phyloP scores from a whole-genome alignment of 2,888 invertebrate species.

The Caenorhabditis drosophilae region DNA sequence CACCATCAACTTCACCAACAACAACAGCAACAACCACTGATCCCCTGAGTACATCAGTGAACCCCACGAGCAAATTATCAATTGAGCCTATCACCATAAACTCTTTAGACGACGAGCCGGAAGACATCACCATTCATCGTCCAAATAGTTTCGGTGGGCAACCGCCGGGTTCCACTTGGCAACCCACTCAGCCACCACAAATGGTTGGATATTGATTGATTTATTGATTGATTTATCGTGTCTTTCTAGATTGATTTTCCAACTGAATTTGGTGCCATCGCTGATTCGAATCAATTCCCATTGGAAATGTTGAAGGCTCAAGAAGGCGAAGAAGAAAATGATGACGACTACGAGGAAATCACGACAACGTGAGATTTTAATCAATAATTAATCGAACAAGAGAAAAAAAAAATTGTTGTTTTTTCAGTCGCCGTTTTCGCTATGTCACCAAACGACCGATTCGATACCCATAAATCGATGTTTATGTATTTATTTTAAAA shows the following conservation, averaged over 20 bases:
- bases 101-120: background rate
- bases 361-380: background rate
- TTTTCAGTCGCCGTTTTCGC: slow-evolving; percentile 46
- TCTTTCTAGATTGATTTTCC: slow-evolving; percentile 30
- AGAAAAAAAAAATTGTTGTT: background rate
- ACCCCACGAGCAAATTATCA: slow-evolving; percentile 1
- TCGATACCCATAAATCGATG: slow-evolving; percentile 4
- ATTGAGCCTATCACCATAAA: slow-evolving; percentile 8
- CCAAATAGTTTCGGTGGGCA: slow-evolving; percentile 11
- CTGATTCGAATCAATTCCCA: slow-evolving; percentile 2
- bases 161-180: background rate
- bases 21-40: slow-evolving; percentile 9
- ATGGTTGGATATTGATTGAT: too few relatives aligned
- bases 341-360: slow-evolving; percentile 1
- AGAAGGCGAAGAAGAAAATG: background rate
- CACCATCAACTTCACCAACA: slow-evolving; percentile 1
- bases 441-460: slow-evolving; percentile 55
- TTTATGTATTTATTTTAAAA: slow-evolving; percentile 3
- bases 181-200: too few relatives aligned
- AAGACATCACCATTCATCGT: background rate
- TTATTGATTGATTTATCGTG: background rate
- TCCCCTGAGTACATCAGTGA: background rate
- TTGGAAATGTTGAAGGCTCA: background rate
- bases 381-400: background rate
- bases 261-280: slow-evolving; percentile 19